A percentile compares a stretch with the other conserved stretches of the same genome.
Conservation (phyloP, 2,888 invertebrate species). For the Agrotis ipsilon region DNA sequence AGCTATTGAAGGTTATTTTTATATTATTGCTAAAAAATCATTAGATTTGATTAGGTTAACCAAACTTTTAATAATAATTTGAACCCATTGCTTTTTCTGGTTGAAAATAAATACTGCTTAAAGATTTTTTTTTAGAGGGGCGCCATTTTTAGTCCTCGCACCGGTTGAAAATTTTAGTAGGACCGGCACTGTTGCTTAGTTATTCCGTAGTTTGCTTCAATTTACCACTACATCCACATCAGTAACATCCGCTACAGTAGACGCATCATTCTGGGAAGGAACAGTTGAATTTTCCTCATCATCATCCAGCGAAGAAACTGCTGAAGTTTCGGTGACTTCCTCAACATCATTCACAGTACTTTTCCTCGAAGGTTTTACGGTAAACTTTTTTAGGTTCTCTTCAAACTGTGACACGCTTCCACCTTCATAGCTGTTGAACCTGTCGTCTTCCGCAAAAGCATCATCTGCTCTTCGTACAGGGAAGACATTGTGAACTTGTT, state of each 20-base stretch:
- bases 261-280: conserved; percentile 75
- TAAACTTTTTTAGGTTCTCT: conserved; percentile 67
- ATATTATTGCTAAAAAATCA: too few relatives aligned
- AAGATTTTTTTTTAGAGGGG: too few relatives aligned
- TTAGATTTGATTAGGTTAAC: too few relatives aligned
- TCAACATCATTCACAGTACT: conserved; percentile 45
- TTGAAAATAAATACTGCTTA: too few relatives aligned
- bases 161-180: too few relatives aligned
- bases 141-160: too few relatives aligned
- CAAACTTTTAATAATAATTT: too few relatives aligned
- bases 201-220: conserved; percentile 66
- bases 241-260: conserved; percentile 71
- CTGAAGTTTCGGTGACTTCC: conserved; percentile 9
- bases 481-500: not conserved
- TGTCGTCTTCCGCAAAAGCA: conserved; percentile 71
- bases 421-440: conserved; percentile 58
- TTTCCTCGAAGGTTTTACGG: conserved; percentile 10
- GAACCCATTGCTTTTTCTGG: too few relatives aligned
- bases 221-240: conserved; percentile 74
- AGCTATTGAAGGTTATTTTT: too few relatives aligned
- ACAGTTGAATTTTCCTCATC: conserved; percentile 55
- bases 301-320: conserved; percentile 73
- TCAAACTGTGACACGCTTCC: conserved; percentile 61
- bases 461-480: conserved; percentile 24
- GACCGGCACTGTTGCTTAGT: too few relatives aligned